These are phyloP conservation scores for Schrankia costaestrigalis DNA, from an alignment of 2,888 invertebrate species.

Conservation along the genomic window DNA sequence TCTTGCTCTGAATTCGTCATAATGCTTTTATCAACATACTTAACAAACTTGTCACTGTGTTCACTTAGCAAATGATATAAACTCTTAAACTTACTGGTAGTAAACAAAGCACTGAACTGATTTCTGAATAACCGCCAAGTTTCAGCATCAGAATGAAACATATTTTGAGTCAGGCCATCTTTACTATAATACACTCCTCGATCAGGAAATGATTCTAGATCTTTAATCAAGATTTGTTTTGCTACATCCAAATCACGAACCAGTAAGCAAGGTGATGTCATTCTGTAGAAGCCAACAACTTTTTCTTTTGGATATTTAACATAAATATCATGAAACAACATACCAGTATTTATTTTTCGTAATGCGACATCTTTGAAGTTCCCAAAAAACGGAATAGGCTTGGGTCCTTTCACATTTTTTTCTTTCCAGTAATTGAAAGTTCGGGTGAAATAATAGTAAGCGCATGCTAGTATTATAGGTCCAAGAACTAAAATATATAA, in stretches of 20 bases:
- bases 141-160: conserved; percentile 43
- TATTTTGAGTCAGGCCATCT: conserved; percentile 41
- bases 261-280: conserved; percentile 43
- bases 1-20: conserved; percentile 27
- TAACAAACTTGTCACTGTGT: conserved; percentile 37
- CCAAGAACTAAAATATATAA: too few relatives aligned
- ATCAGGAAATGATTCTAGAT: conserved; percentile 48
- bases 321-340: conserved; percentile 42
- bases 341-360: conserved; percentile 31
- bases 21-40: conserved; percentile 31
- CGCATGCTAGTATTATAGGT: too few relatives aligned
- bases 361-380: conserved; percentile 34
- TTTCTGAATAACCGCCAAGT: conserved; percentile 44
- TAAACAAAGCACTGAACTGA: conserved; percentile 46
- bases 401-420: conserved; percentile 44
- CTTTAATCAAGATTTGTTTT: conserved; percentile 50
- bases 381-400: conserved; percentile 38
- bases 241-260: conserved; percentile 50
- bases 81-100: conserved; percentile 45
- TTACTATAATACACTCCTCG: conserved; percentile 44
- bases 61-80: conserved; percentile 34
- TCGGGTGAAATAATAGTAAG: conserved; percentile 22
- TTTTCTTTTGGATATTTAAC: conserved; percentile 46
- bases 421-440: conserved; percentile 25
- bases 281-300: conserved; percentile 48